Base-by-base conservation (phyloP, 2,888 invertebrate species). In the Synergus gifuensis region DNA sequence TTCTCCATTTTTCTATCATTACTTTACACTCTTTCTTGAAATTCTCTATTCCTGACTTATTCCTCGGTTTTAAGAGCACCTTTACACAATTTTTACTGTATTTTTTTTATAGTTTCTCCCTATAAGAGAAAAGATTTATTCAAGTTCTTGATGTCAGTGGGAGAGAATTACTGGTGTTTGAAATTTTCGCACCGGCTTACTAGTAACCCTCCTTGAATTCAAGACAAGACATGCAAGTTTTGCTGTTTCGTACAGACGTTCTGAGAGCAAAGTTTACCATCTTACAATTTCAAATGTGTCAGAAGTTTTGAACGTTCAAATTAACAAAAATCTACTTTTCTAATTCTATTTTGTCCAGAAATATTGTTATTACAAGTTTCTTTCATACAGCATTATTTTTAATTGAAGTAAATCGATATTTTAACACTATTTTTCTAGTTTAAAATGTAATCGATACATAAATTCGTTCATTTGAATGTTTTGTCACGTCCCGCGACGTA, bases 171-270 rank as follows among this genome's bases (percentile, higher is more conserved):
- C 69, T 49, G 14, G 22, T 49, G 46, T 69, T 49, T 49, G 22
- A 16, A 22, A 69, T 46, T 69, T 69, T 69, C 69, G 46, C 69
- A 69, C 28, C 69, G 16, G 28, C 46, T 18, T 69, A 28, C 16
- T 54, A 54, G 18, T 42, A 54, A 54, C 36, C 28, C 54, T 36
- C 54, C 54, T 54, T 49, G n/a, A 22, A 46, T 49, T 28, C 12
- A 9, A 73, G 54, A 40, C 11, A 73, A 73, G 54, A 73, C 73
- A 73, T 5, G 7, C 14, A 49, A 69, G 49, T 69, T 69, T 49
- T 69, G 69, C 22, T 69, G 69, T 69, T 69, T 69, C 49, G 46
- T 12, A 49, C 69, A 69, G 49, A 46, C 69, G 69, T 49, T 22
- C 8, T 69, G 69, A 49, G 16, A 69, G 49, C 28, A 69, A 69